Base-by-base conservation (phyloP, 2,113 vertebrate genomes). In the Platichthys stellatus region DNA sequence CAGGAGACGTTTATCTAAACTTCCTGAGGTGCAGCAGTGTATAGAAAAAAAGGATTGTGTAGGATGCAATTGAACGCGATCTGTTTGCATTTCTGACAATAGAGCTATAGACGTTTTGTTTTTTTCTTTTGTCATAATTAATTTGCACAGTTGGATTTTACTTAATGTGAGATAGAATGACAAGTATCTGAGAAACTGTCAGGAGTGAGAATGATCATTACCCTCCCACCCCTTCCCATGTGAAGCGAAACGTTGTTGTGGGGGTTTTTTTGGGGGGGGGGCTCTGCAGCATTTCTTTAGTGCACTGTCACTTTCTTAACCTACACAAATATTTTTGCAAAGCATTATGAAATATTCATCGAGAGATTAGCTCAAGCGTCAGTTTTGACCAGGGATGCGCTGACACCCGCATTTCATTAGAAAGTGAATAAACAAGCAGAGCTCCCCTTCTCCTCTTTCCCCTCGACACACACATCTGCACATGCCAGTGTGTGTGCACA, bases 321-420 rank as follows among this genome's bases (percentile, higher is more conserved):
- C 69, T 73, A 72, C 83, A 72, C 84, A 90, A 80, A 86, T 85
- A 78, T 86, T 88, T 51, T 85, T 74, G 76, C 69, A 73, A 85
- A 85, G 63, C 77, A 23, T 78, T 67, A 89, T 88, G 26, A 86
- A 90, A 82, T 85, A 88, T 83, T 89, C 74, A 78, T 82, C 43
- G 15, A 57, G 62, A 84, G 83, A 87, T 86, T 64, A 86, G 69
- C 56, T 72, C 57, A 51, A 21, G 69, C 69, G 70, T 75, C 53
- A 73, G 76, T 77, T 80, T 77, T 6, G 31, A 31, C 31, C 31
- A 7, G 63, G 0, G 59, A 63, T 62, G 54, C 63, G 53, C 54
- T 58, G 40, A 76, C 85, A 80, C 57, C 40, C 51, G 57, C 40
- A 0, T 80, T 81, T 78, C 35, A 88, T 77, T 85, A 66, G 53